Conservation (phyloP, 2,888 invertebrate genomes). For the Amiota minor region DNA sequence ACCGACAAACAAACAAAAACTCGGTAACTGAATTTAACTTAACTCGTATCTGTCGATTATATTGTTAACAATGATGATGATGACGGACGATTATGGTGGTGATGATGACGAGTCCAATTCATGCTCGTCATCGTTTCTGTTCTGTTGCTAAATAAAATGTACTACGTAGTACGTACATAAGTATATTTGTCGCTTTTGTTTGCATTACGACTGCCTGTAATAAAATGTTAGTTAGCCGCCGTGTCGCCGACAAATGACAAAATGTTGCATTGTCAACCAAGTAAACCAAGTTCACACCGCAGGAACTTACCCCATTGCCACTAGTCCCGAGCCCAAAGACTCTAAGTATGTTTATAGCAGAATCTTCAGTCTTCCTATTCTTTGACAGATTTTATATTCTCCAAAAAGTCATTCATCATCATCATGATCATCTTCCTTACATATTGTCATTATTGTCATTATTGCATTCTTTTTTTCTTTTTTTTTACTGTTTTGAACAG, state of each 20-base stretch:
- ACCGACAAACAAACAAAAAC: constrained; percentile 11
- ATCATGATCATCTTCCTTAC: constrained; percentile 7
- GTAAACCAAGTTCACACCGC: background rate
- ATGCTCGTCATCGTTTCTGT: constrained; percentile 32
- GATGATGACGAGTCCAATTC: background rate
- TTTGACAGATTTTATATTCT: background rate
- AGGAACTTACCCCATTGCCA: background rate
- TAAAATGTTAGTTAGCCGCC: constrained; percentile 46
- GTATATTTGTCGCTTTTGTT: constrained; percentile 57
- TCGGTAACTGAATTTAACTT: constrained; percentile 13
- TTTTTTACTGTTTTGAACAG: too few species aligned
- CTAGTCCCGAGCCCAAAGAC: background rate
- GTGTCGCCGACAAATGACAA: constrained; percentile 13
- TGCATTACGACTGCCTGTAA: constrained; percentile 60
- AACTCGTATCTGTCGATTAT: constrained; percentile 2
- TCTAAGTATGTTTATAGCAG: background rate
- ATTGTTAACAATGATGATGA: background rate
- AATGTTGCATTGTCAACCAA: constrained; percentile 6
- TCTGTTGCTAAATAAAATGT: constrained; percentile 43
- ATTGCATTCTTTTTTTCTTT: background rate
- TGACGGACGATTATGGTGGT: background rate
- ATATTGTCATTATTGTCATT: background rate
- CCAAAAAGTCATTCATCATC: constrained; percentile 16
- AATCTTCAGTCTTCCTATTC: background rate
- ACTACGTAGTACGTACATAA: background rate